Conservation (phyloP, 2,113 vertebrate species). For the Panurus biarmicus region DNA sequence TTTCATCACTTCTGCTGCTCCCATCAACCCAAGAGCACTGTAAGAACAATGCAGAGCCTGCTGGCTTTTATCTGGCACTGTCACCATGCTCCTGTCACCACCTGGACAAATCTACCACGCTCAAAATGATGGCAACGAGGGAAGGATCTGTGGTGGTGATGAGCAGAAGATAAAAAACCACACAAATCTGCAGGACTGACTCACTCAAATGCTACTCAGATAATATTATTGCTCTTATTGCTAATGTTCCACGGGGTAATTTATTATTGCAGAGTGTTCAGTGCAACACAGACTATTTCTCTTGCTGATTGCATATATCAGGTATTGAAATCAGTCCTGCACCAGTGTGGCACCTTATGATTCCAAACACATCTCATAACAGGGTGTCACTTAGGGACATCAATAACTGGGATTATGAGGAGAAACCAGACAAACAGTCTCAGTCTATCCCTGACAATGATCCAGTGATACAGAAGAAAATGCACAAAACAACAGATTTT, state of each 20-base stretch:
- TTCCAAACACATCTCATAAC: constrained; percentile 25
- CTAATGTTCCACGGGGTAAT: not conserved
- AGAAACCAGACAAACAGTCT: not conserved
- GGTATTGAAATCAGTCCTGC: constrained; percentile 15
- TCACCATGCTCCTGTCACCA: not conserved
- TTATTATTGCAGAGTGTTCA: not conserved
- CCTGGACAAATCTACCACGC: not conserved
- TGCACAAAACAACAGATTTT: not conserved
- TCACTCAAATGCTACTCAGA: not conserved
- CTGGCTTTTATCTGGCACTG: not conserved
- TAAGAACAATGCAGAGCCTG: not conserved
- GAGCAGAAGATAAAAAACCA: not conserved
- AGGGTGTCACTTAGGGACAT: constrained; percentile 1
- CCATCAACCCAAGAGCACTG: not conserved
- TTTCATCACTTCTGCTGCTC: not conserved
- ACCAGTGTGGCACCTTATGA: not conserved
- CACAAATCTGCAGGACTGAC: not conserved
- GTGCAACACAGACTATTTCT: not conserved
- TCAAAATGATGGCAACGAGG: not conserved
- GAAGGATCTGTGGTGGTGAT: not conserved
- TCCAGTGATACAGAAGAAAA: not conserved
- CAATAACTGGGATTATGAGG: constrained; percentile 10
- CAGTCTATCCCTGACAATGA: not conserved
- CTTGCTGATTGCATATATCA: constrained; percentile 22
- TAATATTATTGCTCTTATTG: constrained; percentile 9